Conservation (phyloP, 1,140 invertebrate species). For the Phthorimaea operculella region DNA sequence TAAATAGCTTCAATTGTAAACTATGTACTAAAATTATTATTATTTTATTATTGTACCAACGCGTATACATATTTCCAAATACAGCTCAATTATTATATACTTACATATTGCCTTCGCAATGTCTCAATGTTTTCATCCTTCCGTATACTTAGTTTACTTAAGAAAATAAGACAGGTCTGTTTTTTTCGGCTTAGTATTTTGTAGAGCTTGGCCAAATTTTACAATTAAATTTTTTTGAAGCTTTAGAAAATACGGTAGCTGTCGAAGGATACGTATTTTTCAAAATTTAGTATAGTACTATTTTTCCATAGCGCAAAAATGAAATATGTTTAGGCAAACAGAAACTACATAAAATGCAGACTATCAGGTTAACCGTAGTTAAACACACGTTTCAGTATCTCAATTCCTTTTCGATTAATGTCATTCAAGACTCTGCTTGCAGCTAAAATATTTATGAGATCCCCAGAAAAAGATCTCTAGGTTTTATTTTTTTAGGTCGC, state of each 20-base stretch:
- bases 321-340: no score
- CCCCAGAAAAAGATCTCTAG: no score
- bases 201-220: not conserved
- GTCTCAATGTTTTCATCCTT: not conserved
- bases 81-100: slow-evolving; percentile 31
- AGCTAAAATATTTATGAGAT: no score
- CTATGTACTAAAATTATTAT: slow-evolving; percentile 32
- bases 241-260: not conserved
- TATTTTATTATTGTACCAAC: slow-evolving; percentile 63
- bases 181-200: no score
- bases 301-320: no score
- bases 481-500: no score
- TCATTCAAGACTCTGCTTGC: no score
- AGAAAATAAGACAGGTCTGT: not conserved
- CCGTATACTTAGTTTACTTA: slow-evolving; percentile 1
- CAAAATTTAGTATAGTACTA: no score
- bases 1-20: slow-evolving; percentile 26
- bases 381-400: no score
- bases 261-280: not conserved
- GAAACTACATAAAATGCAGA: no score
- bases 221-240: not conserved
- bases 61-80: slow-evolving; percentile 60
- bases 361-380: no score
- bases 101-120: slow-evolving; percentile 13
- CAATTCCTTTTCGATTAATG: no score